A percentile compares a stretch with the other conserved stretches of the same genome.
phyloP scores from a whole-genome alignment of 2,113 vertebrate species.

The Serinus canaria region DNA sequence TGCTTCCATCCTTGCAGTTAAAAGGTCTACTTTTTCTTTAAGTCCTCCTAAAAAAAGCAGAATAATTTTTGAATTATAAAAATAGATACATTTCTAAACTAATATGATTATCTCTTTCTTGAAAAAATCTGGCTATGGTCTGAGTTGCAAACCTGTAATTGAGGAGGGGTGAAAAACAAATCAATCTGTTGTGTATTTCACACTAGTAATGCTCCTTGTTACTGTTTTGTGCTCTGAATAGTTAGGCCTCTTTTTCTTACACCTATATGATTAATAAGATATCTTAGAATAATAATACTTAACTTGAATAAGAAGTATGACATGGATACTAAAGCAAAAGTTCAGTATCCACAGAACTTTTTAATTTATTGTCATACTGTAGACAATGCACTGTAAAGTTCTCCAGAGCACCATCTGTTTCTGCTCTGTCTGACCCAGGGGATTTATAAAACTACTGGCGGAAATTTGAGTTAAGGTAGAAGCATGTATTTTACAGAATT shows the following conservation, averaged over 20 bases:
- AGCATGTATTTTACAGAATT: constrained; percentile 68
- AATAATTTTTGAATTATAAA: background rate
- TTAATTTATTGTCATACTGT: background rate
- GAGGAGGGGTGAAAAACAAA: background rate
- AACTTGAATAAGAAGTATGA: constrained; percentile 13
- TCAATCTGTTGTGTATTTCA: constrained; percentile 23
- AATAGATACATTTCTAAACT: background rate
- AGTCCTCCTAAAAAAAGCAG: background rate
- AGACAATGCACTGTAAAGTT: constrained; percentile 22
- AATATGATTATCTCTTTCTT: background rate
- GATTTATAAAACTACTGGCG: constrained; percentile 70
- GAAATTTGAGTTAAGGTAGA: constrained; percentile 71
- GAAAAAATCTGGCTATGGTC: constrained; percentile 37
- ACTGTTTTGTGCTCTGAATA: background rate
- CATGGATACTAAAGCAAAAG: constrained; percentile 33
- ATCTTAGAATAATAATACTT: constrained; percentile 25
- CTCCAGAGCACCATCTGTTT: constrained; percentile 66
- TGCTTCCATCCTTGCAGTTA: background rate
- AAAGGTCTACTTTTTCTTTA: background rate
- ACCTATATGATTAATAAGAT: background rate
- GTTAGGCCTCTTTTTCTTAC: background rate
- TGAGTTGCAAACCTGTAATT: background rate
- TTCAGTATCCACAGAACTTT: constrained; percentile 4
- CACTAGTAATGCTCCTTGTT: background rate
- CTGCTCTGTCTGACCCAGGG: constrained; percentile 56